Evolutionary conservation across 2,888 invertebrate species (phyloP).

Genomic region (Deilephila elpenor): DNA sequence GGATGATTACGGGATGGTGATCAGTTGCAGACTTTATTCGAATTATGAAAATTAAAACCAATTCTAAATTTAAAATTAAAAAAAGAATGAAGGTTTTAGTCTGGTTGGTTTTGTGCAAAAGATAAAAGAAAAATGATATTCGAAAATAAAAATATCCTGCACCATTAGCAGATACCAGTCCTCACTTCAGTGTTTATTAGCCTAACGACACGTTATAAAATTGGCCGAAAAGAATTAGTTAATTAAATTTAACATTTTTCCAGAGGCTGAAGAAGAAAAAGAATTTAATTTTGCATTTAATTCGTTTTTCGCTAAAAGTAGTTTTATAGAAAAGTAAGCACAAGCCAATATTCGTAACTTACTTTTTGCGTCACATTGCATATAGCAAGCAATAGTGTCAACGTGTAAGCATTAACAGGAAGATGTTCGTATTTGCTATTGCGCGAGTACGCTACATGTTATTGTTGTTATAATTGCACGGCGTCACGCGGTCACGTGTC

Average conservation of each 20-base stretch:
- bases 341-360: neutral
- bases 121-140: neutral
- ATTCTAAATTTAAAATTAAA: neutral
- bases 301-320: too few relatives aligned
- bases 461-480: slow-evolving; percentile 61
- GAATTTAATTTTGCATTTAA: too few relatives aligned
- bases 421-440: slow-evolving; percentile 26
- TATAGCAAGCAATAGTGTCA: slow-evolving; percentile 2
- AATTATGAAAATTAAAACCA: neutral
- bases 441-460: slow-evolving; percentile 36
- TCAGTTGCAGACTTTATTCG: too few relatives aligned
- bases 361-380: neutral
- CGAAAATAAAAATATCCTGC: too few relatives aligned
- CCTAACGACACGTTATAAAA: too few relatives aligned
- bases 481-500: slow-evolving; percentile 60
- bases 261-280: too few relatives aligned
- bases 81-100: neutral
- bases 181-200: too few relatives aligned
- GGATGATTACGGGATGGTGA: too few relatives aligned
- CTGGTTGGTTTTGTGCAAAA: neutral
- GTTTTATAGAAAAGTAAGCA: neutral
- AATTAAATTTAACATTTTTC: too few relatives aligned
- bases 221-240: too few relatives aligned
- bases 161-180: too few relatives aligned
- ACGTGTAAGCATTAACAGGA: slow-evolving; percentile 22